A percentile compares a stretch with the other conserved stretches of the same genome.
Conservation (phyloP, 2,888 invertebrate genomes). For the Serrognathus titanus region DNA sequence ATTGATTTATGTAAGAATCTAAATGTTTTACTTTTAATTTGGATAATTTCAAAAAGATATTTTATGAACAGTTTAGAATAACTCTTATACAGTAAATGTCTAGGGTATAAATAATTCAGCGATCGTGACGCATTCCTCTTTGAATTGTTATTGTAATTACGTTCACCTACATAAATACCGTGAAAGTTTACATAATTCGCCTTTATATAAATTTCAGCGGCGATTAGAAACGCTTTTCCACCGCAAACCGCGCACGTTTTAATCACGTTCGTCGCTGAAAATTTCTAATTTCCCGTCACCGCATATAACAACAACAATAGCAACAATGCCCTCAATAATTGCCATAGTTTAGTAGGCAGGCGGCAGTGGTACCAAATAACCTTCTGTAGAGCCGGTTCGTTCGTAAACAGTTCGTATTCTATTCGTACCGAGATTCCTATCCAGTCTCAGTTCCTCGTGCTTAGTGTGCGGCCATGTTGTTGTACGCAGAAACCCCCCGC, state of each 20-base stretch:
- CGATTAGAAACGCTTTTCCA: neutral
- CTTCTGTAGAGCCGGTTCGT: slow-evolving; percentile 2
- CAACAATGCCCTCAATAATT: slow-evolving; percentile 2
- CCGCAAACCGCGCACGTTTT: neutral
- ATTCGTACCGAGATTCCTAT: slow-evolving; percentile 20
- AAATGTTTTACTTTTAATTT: no score
- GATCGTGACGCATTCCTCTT: no score
- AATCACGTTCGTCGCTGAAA: neutral
- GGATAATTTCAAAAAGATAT: no score
- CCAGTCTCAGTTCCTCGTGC: slow-evolving; percentile 26
- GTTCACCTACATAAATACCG: neutral
- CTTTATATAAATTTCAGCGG: neutral
- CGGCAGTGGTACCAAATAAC: slow-evolving; percentile 6
- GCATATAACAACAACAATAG: neutral
- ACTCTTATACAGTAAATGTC: no score
- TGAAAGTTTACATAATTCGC: slow-evolving; percentile 1
- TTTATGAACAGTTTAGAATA: no score
- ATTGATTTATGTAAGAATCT: no score
- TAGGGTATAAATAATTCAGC: no score
- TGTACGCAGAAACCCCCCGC: slow-evolving; percentile 20
- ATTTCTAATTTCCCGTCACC: neutral
- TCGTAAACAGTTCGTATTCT: slow-evolving; percentile 7
- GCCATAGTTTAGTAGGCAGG: neutral
- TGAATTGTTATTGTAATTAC: no score
- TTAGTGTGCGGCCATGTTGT: slow-evolving; percentile 27